Evolutionary conservation across 1,140 invertebrate genomes (phyloP).

Genomic region (Sitophilus oryzae): DNA sequence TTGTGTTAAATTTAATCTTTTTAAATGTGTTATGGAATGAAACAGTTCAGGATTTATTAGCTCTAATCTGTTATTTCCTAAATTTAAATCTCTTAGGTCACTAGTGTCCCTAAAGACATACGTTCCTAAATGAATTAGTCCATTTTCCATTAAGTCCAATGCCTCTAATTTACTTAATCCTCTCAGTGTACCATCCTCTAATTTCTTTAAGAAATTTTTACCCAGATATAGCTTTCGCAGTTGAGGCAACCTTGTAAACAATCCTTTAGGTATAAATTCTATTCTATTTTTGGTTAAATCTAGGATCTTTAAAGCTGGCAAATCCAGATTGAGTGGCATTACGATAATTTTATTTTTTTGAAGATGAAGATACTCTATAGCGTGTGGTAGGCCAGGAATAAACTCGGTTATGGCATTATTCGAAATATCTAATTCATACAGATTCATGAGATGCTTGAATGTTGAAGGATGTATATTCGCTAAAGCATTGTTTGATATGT

Average conservation of each 20-base stretch:
- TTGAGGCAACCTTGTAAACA: slow-evolving; percentile 60
- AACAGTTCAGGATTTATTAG: slow-evolving; percentile 62
- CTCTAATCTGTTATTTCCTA: slow-evolving; percentile 71
- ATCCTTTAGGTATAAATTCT: slow-evolving; percentile 59
- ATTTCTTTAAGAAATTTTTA: slow-evolving; percentile 65
- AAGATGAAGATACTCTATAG: slow-evolving; percentile 71
- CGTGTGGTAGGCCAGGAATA: slow-evolving; percentile 64
- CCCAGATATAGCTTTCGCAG: slow-evolving; percentile 68
- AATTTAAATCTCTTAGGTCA: slow-evolving; percentile 60
- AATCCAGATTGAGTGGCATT: slow-evolving; percentile 59
- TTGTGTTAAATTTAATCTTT: slow-evolving; percentile 65
- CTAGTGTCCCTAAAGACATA: slow-evolving; percentile 59
- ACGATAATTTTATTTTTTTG: slow-evolving; percentile 65
- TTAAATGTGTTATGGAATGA: slow-evolving; percentile 57
- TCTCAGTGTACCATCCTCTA: slow-evolving; percentile 64
- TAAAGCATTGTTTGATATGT: slow-evolving; percentile 69
- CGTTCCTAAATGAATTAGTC: slow-evolving; percentile 60
- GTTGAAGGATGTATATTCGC: slow-evolving; percentile 63
- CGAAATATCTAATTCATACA: slow-evolving; percentile 75
- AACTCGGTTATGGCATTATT: slow-evolving; percentile 67
- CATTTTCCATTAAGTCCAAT: slow-evolving; percentile 72
- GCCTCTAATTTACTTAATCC: slow-evolving; percentile 66
- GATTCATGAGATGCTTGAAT: slow-evolving; percentile 62
- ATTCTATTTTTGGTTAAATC: slow-evolving; percentile 75
- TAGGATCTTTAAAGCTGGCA: slow-evolving; percentile 63